phyloP scores from a whole-genome alignment of 2,113 vertebrate genomes.

The Xyliphius kryptos region DNA sequence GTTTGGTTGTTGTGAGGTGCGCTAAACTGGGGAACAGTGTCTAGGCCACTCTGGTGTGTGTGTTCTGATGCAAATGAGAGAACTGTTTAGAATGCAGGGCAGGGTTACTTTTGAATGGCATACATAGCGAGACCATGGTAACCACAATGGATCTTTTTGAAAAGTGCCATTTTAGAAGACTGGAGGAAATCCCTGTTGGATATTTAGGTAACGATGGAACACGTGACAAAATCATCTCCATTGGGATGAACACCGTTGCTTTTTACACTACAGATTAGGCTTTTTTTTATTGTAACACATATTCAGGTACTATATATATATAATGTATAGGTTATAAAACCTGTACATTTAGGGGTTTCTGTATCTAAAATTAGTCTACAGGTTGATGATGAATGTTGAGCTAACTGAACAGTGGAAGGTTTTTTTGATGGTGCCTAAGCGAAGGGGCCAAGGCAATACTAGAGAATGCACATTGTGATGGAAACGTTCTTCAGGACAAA shows the following conservation, averaged over 20 bases:
- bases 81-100: constrained; percentile 50
- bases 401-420: constrained; percentile 53
- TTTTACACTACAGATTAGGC: too few species aligned
- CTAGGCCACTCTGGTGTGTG: constrained; percentile 55
- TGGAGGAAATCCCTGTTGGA: constrained; percentile 50
- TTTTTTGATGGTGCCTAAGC: too few species aligned
- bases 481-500: too few species aligned
- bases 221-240: constrained; percentile 18
- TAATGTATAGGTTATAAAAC: too few species aligned
- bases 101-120: constrained; percentile 63
- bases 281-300: too few species aligned
- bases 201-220: constrained; percentile 27
- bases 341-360: too few species aligned
- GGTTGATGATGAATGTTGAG: constrained; percentile 53
- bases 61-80: constrained; percentile 78
- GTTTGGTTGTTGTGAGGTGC: constrained; percentile 18
- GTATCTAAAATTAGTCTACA: too few species aligned
- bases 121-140: constrained; percentile 66
- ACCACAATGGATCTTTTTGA: constrained; percentile 54
- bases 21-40: constrained; percentile 22
- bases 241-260: constrained; percentile 24
- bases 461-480: too few species aligned
- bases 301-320: too few species aligned
- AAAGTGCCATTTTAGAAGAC: constrained; percentile 58
- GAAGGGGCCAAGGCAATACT: too few species aligned